These are phyloP conservation scores for Willisornis vidua DNA, from an alignment of 2,113 vertebrate genomes.

Conservation along the genomic window DNA sequence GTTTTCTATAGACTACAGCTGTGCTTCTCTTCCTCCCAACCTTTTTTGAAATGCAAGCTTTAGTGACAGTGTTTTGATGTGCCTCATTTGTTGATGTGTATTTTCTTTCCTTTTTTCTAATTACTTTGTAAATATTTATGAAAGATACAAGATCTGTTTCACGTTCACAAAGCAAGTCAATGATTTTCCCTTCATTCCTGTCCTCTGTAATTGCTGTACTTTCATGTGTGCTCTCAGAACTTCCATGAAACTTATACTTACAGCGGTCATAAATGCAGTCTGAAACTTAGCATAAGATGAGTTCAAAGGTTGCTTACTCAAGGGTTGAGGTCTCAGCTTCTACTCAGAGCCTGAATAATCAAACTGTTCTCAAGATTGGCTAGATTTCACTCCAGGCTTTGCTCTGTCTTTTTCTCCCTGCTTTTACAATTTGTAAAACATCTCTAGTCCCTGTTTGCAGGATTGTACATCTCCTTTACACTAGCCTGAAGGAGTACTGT, in stretches of 20 bases:
- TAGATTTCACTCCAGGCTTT: slow-evolving; percentile 18
- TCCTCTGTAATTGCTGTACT: not conserved
- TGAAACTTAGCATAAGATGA: not conserved
- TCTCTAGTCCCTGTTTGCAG: not conserved
- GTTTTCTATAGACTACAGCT: slow-evolving; percentile 64
- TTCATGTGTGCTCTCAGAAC: not conserved
- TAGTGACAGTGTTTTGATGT: slow-evolving; percentile 62
- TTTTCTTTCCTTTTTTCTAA: slow-evolving; percentile 43
- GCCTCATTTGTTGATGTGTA: slow-evolving; percentile 44
- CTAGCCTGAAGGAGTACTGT: slow-evolving; percentile 32
- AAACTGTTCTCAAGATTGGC: not conserved
- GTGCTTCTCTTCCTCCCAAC: slow-evolving; percentile 52
- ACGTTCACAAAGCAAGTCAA: not conserved
- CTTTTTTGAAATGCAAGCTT: slow-evolving; percentile 56
- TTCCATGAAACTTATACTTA: not conserved
- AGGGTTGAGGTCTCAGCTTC: not conserved
- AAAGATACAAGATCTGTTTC: slow-evolving; percentile 42
- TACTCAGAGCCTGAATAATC: not conserved
- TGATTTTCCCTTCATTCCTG: not conserved
- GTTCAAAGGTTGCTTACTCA: not conserved
- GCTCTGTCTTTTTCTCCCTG: not conserved
- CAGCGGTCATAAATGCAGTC: not conserved
- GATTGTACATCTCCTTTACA: slow-evolving; percentile 6
- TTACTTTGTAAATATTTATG: slow-evolving; percentile 61
- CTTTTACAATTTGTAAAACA: slow-evolving; percentile 48